Evolutionary conservation across 2,113 vertebrate species (phyloP).

Genomic region (Turdus rufiventris): DNA sequence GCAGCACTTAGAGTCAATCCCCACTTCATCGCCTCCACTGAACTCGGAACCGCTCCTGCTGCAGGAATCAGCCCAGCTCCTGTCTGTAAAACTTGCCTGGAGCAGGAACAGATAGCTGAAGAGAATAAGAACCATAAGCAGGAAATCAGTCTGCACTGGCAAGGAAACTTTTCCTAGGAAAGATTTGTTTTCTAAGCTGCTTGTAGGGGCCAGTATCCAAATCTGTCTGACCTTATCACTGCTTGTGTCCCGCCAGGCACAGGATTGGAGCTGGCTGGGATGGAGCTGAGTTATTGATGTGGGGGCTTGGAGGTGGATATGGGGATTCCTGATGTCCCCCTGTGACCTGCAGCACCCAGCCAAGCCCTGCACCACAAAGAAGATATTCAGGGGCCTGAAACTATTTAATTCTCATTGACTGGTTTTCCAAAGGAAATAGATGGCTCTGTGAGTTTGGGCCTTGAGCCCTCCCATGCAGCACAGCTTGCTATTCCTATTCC

Average conservation of each 20-base stretch:
- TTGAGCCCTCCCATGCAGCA: neutral
- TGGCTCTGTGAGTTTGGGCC: neutral
- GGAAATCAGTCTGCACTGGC: neutral
- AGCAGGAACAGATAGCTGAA: neutral
- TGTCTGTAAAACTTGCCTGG: neutral
- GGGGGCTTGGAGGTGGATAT: neutral
- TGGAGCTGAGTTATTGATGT: neutral
- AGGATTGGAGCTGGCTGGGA: neutral
- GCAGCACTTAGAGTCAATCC: slow-evolving; percentile 3
- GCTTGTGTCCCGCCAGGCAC: neutral
- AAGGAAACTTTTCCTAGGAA: slow-evolving; percentile 32
- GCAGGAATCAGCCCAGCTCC: neutral
- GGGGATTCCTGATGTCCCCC: neutral
- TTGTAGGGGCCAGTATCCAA: neutral
- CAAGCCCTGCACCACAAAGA: neutral
- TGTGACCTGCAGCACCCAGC: neutral
- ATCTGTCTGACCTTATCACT: neutral
- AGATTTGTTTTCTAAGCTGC: slow-evolving; percentile 17
- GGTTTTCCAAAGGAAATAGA: slow-evolving; percentile 26
- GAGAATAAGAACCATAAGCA: slow-evolving; percentile 15
- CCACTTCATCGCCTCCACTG: neutral
- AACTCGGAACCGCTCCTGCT: neutral
- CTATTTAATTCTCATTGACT: slow-evolving; percentile 36
- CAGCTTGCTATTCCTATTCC: neutral
- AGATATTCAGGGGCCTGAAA: neutral